phyloP scores from a whole-genome alignment of 2,797 vertebrate genomes.

The Acrossocheilus fasciatus region DNA sequence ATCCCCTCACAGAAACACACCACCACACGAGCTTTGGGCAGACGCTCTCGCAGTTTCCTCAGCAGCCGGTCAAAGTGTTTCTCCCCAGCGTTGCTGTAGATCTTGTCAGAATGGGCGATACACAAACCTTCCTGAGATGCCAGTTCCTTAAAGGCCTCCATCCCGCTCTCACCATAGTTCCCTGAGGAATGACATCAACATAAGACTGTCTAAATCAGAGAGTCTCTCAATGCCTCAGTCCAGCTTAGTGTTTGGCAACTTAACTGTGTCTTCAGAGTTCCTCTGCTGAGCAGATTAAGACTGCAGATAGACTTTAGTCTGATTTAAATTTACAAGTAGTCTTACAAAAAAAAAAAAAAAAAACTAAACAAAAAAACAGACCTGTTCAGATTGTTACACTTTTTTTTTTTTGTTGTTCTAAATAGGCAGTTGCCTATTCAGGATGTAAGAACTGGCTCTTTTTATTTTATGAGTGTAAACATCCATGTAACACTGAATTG shows the following conservation, averaged over 20 bases:
- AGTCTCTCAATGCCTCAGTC: neutral
- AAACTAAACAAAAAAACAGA: no score
- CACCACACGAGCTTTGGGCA: conserved; percentile 97
- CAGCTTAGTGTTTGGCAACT: neutral
- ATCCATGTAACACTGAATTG: neutral
- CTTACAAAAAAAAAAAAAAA: neutral
- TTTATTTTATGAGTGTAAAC: neutral
- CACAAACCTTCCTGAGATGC: conserved; percentile 94
- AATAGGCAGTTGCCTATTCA: neutral
- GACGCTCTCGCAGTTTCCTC: conserved; percentile 90
- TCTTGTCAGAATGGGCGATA: conserved; percentile 98
- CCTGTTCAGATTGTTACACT: neutral
- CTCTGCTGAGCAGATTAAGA: neutral
- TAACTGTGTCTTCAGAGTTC: neutral
- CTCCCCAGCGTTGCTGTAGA: conserved; percentile 98
- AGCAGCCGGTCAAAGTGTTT: conserved; percentile 95
- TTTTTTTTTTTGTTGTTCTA: neutral
- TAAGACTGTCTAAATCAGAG: neutral
- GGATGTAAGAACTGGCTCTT: neutral
- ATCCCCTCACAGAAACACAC: conserved; percentile 99
- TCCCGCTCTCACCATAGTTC: conserved; percentile 98
- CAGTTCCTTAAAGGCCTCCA: conserved; percentile 98
- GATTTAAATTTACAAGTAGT: neutral
- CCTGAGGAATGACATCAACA: conserved; percentile 73
- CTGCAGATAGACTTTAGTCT: neutral